Evolutionary conservation across 2,888 invertebrate species (phyloP).

Genomic region (Ganaspis brasiliensis): DNA sequence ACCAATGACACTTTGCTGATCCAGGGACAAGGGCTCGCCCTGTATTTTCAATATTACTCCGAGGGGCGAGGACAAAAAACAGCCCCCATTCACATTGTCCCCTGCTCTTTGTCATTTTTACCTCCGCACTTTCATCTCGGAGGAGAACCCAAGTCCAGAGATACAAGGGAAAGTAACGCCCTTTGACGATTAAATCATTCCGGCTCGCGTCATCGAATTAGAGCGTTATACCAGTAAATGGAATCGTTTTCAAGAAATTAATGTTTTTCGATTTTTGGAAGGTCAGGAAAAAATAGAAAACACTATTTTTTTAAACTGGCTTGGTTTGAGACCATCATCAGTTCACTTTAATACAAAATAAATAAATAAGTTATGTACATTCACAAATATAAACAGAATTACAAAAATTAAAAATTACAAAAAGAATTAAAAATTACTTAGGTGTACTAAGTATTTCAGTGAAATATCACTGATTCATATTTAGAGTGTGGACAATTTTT

Average conservation of each 20-base stretch:
- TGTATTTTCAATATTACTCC: background rate
- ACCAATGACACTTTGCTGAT: conserved; percentile 38
- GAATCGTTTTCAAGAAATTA: conserved; percentile 10
- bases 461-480: too few relatives aligned
- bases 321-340: too few relatives aligned
- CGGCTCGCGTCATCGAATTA: conserved; percentile 54
- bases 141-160: conserved; percentile 7
- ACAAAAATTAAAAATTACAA: too few relatives aligned
- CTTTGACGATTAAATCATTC: conserved; percentile 50
- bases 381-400: too few relatives aligned
- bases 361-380: too few relatives aligned
- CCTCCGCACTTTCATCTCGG: conserved; percentile 31
- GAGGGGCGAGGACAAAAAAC: conserved; percentile 32
- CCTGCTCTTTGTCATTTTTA: conserved; percentile 33
- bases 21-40: conserved; percentile 9
- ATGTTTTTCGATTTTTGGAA: too few relatives aligned
- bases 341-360: too few relatives aligned
- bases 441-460: too few relatives aligned
- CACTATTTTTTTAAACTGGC: too few relatives aligned
- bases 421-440: too few relatives aligned
- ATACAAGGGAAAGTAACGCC: conserved; percentile 13
- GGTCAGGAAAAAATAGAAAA: too few relatives aligned
- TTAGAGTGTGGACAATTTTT: too few relatives aligned
- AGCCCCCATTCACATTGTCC: conserved; percentile 31
- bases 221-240: conserved; percentile 33